phyloP scores from a whole-genome alignment of 2,113 vertebrate genomes.

The Chloropsis cyanopogon region DNA sequence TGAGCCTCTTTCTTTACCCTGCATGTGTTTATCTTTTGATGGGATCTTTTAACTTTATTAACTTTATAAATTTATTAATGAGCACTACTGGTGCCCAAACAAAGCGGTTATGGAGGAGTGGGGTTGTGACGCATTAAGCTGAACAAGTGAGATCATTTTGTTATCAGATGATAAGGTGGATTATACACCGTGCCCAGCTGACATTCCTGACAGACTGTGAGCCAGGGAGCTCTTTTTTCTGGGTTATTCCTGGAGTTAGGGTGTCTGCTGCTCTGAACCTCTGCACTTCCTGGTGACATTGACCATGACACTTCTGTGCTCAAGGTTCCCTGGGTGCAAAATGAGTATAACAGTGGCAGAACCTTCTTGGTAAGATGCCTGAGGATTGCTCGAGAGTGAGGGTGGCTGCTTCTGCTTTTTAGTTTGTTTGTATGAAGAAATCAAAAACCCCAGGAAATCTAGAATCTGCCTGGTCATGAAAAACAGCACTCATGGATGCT shows the following conservation, averaged over 20 bases:
- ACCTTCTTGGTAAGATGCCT: neutral
- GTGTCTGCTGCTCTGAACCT: neutral
- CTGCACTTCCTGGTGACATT: neutral
- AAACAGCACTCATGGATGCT: neutral
- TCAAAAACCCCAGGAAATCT: neutral
- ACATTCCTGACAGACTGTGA: neutral
- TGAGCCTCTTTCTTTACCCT: neutral
- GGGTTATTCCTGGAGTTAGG: neutral
- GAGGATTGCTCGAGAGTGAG: neutral
- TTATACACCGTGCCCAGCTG: accelerated
- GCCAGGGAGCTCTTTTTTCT: neutral
- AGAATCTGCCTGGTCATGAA: neutral
- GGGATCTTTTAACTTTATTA: neutral
- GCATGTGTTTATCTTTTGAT: neutral
- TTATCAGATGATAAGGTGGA: neutral
- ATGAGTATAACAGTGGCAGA: neutral
- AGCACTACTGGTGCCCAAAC: neutral
- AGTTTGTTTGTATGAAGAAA: neutral
- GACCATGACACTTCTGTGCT: neutral
- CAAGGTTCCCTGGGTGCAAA: neutral
- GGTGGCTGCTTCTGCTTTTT: neutral
- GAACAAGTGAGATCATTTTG: neutral
- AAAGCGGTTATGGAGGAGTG: neutral
- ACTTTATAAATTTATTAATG: too few species aligned
- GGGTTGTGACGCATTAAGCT: neutral